Evolutionary conservation across 2,888 invertebrate genomes (phyloP).

Genomic region (Drosophila koepferae): DNA sequence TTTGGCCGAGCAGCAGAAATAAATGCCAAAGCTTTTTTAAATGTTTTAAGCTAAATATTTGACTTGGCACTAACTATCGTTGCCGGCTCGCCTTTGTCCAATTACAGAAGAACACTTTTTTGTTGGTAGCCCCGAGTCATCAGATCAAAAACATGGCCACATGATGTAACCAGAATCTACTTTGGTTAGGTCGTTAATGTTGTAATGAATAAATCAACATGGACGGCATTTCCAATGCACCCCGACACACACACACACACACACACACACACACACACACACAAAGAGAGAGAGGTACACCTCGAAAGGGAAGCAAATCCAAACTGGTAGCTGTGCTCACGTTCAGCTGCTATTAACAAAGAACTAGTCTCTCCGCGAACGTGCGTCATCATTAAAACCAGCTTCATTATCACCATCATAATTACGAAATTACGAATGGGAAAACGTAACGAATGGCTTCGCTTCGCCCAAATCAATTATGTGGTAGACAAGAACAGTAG

Average conservation of each 20-base stretch:
- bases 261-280: neutral
- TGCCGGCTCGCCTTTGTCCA: conserved; percentile 21
- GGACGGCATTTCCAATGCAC: conserved; percentile 45
- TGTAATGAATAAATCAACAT: conserved; percentile 75
- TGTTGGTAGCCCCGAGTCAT: conserved; percentile 21
- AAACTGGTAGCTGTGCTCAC: conserved; percentile 26
- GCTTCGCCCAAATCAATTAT: conserved; percentile 66
- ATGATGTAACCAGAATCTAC: conserved; percentile 22
- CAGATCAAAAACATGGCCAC: conserved; percentile 27
- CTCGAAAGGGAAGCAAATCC: conserved; percentile 25
- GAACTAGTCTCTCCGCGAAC: conserved; percentile 52
- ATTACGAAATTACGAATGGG: neutral
- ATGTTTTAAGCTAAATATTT: conserved; percentile 52
- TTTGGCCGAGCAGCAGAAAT: conserved; percentile 35
- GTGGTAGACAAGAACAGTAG: conserved; percentile 35
- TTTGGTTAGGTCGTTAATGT: conserved; percentile 33
- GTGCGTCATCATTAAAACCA: conserved; percentile 52
- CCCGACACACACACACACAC: neutral
- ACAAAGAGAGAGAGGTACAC: neutral
- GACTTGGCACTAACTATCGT: conserved; percentile 36
- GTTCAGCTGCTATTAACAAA: conserved; percentile 61
- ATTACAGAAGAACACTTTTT: conserved; percentile 27
- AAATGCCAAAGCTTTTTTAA: conserved; percentile 45
- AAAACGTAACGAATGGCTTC: conserved; percentile 13
- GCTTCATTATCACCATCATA: conserved; percentile 15